Evolutionary conservation across 2,113 vertebrate genomes (phyloP), one percentile per base, ranked within the genome.

Genomic region (Camelus dromedarius): DNA sequence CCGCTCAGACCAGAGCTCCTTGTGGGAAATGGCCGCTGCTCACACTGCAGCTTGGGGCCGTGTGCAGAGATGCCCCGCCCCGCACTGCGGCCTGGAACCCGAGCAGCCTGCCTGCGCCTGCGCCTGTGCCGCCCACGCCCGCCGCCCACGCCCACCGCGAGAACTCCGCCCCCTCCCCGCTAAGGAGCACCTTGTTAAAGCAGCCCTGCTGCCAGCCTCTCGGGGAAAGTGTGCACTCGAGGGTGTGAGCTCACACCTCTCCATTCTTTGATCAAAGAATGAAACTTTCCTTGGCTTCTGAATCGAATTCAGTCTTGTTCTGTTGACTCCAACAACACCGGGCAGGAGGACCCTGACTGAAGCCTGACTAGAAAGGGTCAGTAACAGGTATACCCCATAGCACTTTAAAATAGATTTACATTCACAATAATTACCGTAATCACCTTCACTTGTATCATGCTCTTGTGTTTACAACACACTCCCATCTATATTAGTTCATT

Each of bases 91-190:
- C 38, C 38, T 42, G 38, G 38, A 42, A 42, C 38, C 38, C 38
- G 38, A 42, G 38, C 38, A 42, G 38, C 38, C 38, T 42, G 38
- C 38, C 38, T 42, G 38, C 38, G 38, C 38, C 38, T 42, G 38
- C 38, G 38, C 38, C 38, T 42, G 38, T 5, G 4, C 38, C 38
- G 38, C 38, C 38, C 38, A 5, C 38, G 38, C 38, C 38, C 38
- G 38, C 38, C 38, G 38, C 38, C 38, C 38, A n/a, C 50, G 48
- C 18, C 48, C 0, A 0, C 0, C 0, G 0, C 0, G 15, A 77
- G 48, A 5, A 52, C 48, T 52, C 73, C 73, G 3, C 48, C 73
- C 30, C 2, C 0, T 20, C 48, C 30, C 48, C 18, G 30, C 30
- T 42, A 42, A 32, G 28, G 3, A 32, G 73, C 32, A 52, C 30